These are phyloP conservation scores for Dissostichus mawsoni DNA, from an alignment of 2,113 vertebrate genomes.

Conservation along the genomic window DNA sequence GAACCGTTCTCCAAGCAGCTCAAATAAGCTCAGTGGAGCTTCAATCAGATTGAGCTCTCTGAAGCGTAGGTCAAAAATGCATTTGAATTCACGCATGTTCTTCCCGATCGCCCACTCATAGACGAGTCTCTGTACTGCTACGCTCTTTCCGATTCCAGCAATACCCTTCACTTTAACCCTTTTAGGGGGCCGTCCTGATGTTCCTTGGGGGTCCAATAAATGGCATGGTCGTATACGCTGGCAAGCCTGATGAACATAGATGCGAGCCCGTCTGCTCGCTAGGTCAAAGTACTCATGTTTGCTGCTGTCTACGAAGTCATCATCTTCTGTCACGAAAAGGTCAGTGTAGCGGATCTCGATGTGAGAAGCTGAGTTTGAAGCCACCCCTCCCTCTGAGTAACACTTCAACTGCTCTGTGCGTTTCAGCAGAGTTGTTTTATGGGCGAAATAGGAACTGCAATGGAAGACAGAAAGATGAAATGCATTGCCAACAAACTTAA, in stretches of 20 bases:
- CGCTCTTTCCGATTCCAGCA: conserved; percentile 84
- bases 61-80: conserved; percentile 77
- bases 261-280: conserved; percentile 73
- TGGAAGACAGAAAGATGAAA: not conserved
- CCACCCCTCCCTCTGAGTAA: conserved; percentile 61
- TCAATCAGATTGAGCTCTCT: conserved; percentile 74
- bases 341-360: conserved; percentile 82
- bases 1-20: conserved; percentile 67
- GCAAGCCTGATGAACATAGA: conserved; percentile 77
- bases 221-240: conserved; percentile 65
- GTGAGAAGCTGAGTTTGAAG: conserved; percentile 68
- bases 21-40: conserved; percentile 62
- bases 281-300: conserved; percentile 79
- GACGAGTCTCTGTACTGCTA: conserved; percentile 80
- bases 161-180: conserved; percentile 83
- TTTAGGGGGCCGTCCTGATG: conserved; percentile 54
- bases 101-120: conserved; percentile 83
- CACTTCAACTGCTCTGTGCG: conserved; percentile 68
- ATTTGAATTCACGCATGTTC: conserved; percentile 73
- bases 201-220: conserved; percentile 51
- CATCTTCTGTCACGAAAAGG: conserved; percentile 78
- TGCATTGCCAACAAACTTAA: not conserved
- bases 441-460: conserved; percentile 69
- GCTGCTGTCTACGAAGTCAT: conserved; percentile 49
- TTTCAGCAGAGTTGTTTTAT: conserved; percentile 72